Evolutionary conservation across 2,113 vertebrate genomes (phyloP).

Genomic region (Orientallactaga bullata): DNA sequence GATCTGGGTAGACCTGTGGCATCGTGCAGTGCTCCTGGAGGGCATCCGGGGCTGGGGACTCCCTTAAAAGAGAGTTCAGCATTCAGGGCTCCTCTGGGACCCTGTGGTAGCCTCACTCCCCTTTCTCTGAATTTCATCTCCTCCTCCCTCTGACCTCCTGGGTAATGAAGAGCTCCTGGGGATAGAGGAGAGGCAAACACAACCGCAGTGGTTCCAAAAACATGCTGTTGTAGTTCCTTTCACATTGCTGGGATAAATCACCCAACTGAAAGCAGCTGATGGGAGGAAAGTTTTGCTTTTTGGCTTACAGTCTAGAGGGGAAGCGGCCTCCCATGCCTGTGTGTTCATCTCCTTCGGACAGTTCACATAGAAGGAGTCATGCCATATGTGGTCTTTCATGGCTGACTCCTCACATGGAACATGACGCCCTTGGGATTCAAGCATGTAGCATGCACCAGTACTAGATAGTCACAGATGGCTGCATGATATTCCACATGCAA

Average conservation of each 20-base stretch:
- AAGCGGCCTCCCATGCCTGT: background rate
- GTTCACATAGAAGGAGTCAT: accelerated
- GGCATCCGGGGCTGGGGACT: background rate
- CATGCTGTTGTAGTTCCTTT: background rate
- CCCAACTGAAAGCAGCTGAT: no score
- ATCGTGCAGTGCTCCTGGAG: accelerated
- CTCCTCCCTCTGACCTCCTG: background rate
- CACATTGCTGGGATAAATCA: no score
- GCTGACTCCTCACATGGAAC: background rate
- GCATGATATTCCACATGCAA: background rate
- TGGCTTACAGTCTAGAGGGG: no score
- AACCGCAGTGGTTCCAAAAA: background rate
- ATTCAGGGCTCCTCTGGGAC: no score
- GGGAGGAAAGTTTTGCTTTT: no score
- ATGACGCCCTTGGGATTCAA: background rate
- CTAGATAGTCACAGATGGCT: background rate
- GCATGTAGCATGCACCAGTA: accelerated
- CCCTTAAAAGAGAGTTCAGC: no score
- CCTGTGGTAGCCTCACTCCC: accelerated
- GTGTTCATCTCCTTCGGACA: background rate
- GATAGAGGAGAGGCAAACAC: accelerated
- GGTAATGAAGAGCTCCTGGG: background rate
- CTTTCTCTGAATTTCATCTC: background rate
- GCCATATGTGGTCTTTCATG: accelerated
- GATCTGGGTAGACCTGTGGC: background rate